A percentile compares a stretch with the other conserved stretches of the same genome.
Conservation (phyloP, 2,113 vertebrate genomes). For the Dromaius novaehollandiae region DNA sequence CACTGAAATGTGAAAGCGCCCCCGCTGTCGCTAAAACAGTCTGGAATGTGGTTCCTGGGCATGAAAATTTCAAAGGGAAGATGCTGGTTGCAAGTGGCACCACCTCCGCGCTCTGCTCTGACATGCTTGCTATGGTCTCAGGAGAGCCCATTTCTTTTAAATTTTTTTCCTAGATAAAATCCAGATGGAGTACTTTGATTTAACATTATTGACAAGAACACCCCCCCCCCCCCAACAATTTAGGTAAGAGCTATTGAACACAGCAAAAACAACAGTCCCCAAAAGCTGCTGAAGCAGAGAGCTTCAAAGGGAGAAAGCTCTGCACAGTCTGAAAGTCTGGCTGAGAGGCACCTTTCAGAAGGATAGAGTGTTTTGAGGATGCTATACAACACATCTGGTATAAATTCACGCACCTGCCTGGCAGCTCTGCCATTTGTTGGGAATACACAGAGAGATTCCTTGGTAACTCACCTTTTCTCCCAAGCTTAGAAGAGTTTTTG, state of each 20-base stretch:
- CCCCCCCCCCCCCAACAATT: neutral
- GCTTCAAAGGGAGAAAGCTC: neutral
- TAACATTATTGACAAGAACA: neutral
- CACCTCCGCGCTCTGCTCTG: neutral
- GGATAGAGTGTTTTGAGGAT: neutral
- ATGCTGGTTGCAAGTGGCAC: neutral
- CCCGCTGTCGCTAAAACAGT: neutral
- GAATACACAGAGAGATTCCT: neutral
- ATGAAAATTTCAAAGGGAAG: slow-evolving; percentile 34
- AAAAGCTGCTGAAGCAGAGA: neutral
- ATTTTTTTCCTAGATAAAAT: neutral
- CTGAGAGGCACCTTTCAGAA: neutral
- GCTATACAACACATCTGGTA: neutral
- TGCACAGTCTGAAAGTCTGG: neutral
- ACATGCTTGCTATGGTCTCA: neutral
- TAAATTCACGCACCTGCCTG: neutral
- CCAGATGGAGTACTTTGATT: neutral
- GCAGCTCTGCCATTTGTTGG: neutral
- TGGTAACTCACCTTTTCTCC: neutral
- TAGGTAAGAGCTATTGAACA: neutral
- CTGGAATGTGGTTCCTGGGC: slow-evolving; percentile 4
- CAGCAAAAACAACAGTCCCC: neutral
- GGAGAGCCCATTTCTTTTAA: neutral
- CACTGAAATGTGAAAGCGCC: neutral
- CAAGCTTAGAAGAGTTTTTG: neutral